These are phyloP conservation scores for Bombyx mandarina DNA, from an alignment of 1,140 invertebrate genomes.

Conservation along the genomic window DNA sequence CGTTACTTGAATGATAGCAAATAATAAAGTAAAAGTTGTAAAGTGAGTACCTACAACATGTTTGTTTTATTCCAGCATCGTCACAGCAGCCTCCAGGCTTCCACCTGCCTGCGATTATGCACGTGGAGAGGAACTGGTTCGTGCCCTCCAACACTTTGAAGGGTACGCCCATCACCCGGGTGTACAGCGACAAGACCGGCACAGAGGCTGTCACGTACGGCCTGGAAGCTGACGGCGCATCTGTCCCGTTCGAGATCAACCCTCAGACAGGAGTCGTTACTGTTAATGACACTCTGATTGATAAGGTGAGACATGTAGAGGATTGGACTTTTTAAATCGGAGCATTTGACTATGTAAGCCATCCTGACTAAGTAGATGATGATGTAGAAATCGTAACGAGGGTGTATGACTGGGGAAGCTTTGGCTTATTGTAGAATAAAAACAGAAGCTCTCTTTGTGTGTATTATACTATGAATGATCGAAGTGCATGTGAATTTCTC, in stretches of 20 bases:
- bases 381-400: too few relatives aligned
- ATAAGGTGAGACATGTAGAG: constrained; percentile 37
- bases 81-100: constrained; percentile 39
- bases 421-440: too few relatives aligned
- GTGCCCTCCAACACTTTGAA: constrained; percentile 36
- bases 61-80: constrained; percentile 32
- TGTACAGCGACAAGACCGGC: constrained; percentile 30
- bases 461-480: too few relatives aligned
- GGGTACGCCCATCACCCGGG: constrained; percentile 42
- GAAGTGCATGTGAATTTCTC: too few relatives aligned
- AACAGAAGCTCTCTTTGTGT: too few relatives aligned
- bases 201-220: constrained; percentile 37
- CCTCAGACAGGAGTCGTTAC: constrained; percentile 46
- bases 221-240: constrained; percentile 47
- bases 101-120: constrained; percentile 40
- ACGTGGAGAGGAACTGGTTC: constrained; percentile 52
- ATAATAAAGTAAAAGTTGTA: background rate
- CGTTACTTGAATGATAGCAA: background rate
- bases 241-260: constrained; percentile 46
- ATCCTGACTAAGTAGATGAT: too few relatives aligned
- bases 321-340: too few relatives aligned
- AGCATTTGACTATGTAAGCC: too few relatives aligned
- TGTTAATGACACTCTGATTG: constrained; percentile 53
- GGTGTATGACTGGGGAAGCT: too few relatives aligned
- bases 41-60: background rate